Base-by-base conservation (phyloP, 2,888 invertebrate species). In the Drosophila macrothrix region DNA sequence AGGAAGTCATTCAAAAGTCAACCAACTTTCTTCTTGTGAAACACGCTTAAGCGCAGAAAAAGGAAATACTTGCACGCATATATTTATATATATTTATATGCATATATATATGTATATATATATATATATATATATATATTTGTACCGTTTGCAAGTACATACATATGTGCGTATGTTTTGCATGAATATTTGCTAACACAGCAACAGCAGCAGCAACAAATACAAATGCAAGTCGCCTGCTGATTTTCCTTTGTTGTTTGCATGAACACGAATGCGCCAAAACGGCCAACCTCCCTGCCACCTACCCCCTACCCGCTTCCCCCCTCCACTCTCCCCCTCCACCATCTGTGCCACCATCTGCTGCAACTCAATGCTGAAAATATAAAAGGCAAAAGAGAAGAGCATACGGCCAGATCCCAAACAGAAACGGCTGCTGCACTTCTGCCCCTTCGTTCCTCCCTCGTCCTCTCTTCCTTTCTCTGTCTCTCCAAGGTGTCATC, bases 1-100 rank as follows among this genome's bases (percentile, higher is more conserved):
- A 79, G 84, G 91, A 91, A 92, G 92, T 92, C 92, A 91, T 92
- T 92, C 91, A 92, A 92, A 92, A 92, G 92, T 92, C 92, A 92
- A 93, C 87, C 90, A 92, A 92, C 93, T 93, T 92, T 92, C 91
- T 91, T 90, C 90, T 90, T 91, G 82, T 84, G 89, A 86, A 90
- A 85, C 83, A 85, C 87, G 87, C 77, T 89, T 87, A 86, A 87
- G 84, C 80, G 80, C 73, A 81, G 64, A 83, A 73, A 78, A 78
- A 62, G 80, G 54, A 73, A 84, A 73, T 58, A 53, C 58, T 56
- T 49, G 33, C 59, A 56, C 54, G 50, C 76, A 43, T 28, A 65
- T 2, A 22, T 41, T 1, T n/a, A n/a, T 19, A 37, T 29, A 29
- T 29, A 29, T 29, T 1, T 1, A 29, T 41, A 2, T 41, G 4